Evolutionary conservation across 2,888 invertebrate genomes (phyloP).

Genomic region (Coleophora deauratella): DNA sequence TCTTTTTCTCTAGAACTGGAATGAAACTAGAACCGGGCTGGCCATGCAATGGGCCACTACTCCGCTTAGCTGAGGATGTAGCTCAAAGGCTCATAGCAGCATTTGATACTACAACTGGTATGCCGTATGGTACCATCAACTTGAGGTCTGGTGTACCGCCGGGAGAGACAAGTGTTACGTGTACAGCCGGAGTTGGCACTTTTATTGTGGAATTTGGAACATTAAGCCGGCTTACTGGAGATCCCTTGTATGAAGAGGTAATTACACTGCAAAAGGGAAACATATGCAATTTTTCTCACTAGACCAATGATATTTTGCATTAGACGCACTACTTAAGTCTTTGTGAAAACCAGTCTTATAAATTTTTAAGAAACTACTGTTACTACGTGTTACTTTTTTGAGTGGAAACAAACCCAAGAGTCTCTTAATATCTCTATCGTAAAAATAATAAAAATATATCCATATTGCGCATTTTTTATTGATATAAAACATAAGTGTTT

Average conservation of each 20-base stretch:
- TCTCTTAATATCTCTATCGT: too few relatives aligned
- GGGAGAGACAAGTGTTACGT: constrained; percentile 96
- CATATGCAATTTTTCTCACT: too few relatives aligned
- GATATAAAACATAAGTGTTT: too few relatives aligned
- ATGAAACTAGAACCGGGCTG: constrained; percentile 91
- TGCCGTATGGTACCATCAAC: constrained; percentile 99
- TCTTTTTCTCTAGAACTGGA: constrained; percentile 76
- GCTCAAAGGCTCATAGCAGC: constrained; percentile 93
- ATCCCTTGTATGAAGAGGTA: constrained; percentile 94
- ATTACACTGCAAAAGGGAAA: background rate
- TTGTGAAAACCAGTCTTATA: too few relatives aligned
- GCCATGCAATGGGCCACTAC: constrained; percentile 97
- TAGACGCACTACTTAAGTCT: too few relatives aligned
- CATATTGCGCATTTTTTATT: too few relatives aligned
- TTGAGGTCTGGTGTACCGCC: constrained; percentile 92
- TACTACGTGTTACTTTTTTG: too few relatives aligned
- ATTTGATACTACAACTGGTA: constrained; percentile 92
- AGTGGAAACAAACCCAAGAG: too few relatives aligned
- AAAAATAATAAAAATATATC: too few relatives aligned
- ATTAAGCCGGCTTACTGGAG: constrained; percentile 92
- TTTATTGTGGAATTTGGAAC: constrained; percentile 98
- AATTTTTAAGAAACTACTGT: too few relatives aligned
- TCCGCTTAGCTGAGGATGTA: constrained; percentile 95
- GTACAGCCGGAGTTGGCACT: constrained; percentile 98
- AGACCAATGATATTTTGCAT: too few relatives aligned